Percentiles rank a stretch among this genome's conserved stretches.
Evolutionary conservation across 2,888 invertebrate genomes (phyloP).

Genomic region (Spatulosminthurus flaviceps): DNA sequence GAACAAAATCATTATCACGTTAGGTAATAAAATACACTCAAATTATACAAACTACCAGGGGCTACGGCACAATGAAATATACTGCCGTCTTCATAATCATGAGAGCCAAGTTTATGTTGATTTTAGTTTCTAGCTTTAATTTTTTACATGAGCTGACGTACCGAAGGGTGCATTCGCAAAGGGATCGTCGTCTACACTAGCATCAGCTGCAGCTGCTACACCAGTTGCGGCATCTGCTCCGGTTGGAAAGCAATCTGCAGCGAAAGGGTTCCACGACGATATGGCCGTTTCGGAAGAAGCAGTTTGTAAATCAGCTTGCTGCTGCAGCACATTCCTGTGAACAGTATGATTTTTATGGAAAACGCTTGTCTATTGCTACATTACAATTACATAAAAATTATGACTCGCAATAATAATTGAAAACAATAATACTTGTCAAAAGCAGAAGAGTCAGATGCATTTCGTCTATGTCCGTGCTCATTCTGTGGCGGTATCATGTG

Average conservation of each 20-base stretch:
- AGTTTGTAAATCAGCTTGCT: constrained; percentile 69
- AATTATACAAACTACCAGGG: background rate
- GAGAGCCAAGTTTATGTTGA: background rate
- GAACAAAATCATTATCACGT: constrained; percentile 5
- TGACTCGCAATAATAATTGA: background rate
- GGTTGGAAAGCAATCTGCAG: constrained; percentile 56
- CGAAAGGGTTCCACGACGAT: constrained; percentile 60
- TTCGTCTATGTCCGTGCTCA: constrained; percentile 74
- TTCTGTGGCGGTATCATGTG: constrained; percentile 27
- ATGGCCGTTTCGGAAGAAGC: constrained; percentile 73
- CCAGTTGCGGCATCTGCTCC: constrained; percentile 65
- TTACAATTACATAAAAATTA: background rate
- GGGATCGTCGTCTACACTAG: constrained; percentile 53
- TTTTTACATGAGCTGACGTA: constrained; percentile 51
- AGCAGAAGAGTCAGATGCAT: constrained; percentile 85
- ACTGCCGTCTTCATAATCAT: background rate
- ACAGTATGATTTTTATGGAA: background rate
- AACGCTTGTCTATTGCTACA: background rate
- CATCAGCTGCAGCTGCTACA: constrained; percentile 63
- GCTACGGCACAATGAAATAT: background rate
- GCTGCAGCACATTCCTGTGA: constrained; percentile 70
- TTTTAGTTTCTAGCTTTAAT: background rate
- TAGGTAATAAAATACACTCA: constrained; percentile 9
- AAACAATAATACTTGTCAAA: constrained; percentile 75
- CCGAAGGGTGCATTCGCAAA: constrained; percentile 61